These are phyloP conservation scores for Plusia festucae DNA, from an alignment of 2,888 invertebrate species.

Conservation along the genomic window DNA sequence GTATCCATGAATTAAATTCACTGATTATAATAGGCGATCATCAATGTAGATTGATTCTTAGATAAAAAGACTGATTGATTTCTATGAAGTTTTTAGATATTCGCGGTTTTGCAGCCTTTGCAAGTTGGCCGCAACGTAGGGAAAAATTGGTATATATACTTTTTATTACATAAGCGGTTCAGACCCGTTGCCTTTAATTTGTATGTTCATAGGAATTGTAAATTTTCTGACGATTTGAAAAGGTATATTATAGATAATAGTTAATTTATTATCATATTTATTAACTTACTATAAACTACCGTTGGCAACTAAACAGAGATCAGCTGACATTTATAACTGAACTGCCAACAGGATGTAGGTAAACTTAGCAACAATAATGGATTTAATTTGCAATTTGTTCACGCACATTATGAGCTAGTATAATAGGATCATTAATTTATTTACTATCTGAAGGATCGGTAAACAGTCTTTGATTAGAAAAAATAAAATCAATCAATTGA, in stretches of 20 bases:
- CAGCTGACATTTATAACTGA: conserved; percentile 14
- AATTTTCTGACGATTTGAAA: too few species aligned
- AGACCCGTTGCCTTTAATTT: too few species aligned
- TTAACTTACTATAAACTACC: background rate
- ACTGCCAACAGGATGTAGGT: conserved; percentile 32
- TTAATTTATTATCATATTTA: too few species aligned
- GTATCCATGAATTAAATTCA: background rate
- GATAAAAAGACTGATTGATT: too few species aligned
- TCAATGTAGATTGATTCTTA: too few species aligned
- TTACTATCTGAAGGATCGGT: background rate
- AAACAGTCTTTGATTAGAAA: background rate
- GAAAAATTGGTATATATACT: too few species aligned
- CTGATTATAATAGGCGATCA: background rate
- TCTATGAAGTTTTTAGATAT: too few species aligned
- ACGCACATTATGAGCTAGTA: conserved; percentile 15
- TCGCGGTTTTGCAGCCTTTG: too few species aligned
- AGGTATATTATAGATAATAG: too few species aligned
- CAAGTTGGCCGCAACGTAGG: too few species aligned
- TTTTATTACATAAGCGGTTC: too few species aligned
- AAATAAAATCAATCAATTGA: background rate
- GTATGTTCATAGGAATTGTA: too few species aligned
- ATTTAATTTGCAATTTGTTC: conserved; percentile 16
- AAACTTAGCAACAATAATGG: conserved; percentile 33
- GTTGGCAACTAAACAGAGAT: background rate
- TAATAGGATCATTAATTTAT: conserved; percentile 30